Evolutionary conservation across 2,113 vertebrate genomes (phyloP).

Genomic region (Paratilapia polleni): DNA sequence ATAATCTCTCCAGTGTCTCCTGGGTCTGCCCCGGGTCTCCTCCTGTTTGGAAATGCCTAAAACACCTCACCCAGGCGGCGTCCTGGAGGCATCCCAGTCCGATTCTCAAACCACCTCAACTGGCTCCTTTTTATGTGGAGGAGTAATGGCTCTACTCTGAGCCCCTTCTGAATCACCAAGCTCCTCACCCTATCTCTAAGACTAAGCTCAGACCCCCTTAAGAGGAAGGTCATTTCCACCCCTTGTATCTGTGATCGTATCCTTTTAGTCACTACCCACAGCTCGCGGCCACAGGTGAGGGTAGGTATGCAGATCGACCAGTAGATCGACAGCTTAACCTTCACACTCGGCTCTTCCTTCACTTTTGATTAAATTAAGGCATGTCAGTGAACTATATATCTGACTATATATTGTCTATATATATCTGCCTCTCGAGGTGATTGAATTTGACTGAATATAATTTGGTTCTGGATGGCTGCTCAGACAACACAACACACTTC

Average conservation of each 20-base stretch:
- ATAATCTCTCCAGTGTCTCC: background rate
- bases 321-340: background rate
- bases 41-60: background rate
- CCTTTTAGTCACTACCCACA: background rate
- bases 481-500: too few species aligned
- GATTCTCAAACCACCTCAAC: background rate
- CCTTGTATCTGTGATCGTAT: background rate
- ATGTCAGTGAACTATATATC: background rate
- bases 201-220: background rate
- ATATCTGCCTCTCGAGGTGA: background rate
- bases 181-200: background rate
- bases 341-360: background rate
- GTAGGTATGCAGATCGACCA: background rate
- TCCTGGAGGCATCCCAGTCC: background rate
- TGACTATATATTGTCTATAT: background rate
- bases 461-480: too few species aligned
- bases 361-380: background rate
- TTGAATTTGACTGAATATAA: too few species aligned
- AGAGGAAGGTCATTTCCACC: background rate
- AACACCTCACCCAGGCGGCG: background rate
- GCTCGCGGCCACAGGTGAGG: background rate
- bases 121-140: background rate
- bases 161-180: background rate
- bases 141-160: background rate
- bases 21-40: too few species aligned